Conservation (phyloP, 2,888 invertebrate genomes). For the Yponomeuta sedellus region DNA sequence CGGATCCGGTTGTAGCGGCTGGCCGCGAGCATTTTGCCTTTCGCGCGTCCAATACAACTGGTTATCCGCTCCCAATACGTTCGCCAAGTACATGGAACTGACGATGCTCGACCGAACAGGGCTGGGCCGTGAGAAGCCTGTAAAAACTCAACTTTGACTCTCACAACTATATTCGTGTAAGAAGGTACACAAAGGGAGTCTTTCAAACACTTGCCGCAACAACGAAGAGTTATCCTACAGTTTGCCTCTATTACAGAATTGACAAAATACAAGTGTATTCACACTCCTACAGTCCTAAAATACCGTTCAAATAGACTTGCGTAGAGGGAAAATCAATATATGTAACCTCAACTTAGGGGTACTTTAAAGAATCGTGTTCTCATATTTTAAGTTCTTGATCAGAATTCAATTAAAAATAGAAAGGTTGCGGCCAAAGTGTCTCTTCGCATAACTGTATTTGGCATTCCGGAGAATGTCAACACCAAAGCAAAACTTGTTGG, state of each 20-base stretch:
- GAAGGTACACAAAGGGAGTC: background rate
- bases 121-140: slow-evolving; percentile 1
- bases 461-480: background rate
- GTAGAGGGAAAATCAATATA: no score
- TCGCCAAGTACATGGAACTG: slow-evolving; percentile 18
- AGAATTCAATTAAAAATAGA: background rate
- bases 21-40: slow-evolving; percentile 70
- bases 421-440: background rate
- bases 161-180: background rate
- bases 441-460: background rate
- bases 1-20: slow-evolving; percentile 69
- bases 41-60: slow-evolving; percentile 53
- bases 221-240: background rate
- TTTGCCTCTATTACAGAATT: no score
- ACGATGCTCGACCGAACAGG: background rate
- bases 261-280: no score
- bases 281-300: no score
- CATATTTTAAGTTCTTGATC: no score
- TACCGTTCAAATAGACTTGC: no score
- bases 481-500: background rate
- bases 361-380: no score
- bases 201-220: background rate
- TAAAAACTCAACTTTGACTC: slow-evolving; percentile 1
- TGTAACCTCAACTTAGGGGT: no score
- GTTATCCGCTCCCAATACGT: slow-evolving; percentile 58